Evolutionary conservation across 1,140 invertebrate genomes (phyloP).

Genomic region (Cydia strobilella): DNA sequence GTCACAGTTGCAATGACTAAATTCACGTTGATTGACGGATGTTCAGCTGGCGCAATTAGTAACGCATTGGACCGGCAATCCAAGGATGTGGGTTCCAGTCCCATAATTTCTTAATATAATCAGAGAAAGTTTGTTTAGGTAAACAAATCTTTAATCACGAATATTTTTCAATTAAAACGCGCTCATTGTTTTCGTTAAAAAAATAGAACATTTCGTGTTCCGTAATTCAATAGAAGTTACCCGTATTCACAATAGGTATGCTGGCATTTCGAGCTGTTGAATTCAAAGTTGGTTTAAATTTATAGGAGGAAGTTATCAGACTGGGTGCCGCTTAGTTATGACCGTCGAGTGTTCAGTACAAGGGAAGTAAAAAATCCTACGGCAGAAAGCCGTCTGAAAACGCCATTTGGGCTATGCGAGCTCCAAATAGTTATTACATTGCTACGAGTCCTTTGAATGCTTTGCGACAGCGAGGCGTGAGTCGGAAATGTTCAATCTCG

Average conservation of each 20-base stretch:
- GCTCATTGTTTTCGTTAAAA: neutral
- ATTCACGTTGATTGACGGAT: no score
- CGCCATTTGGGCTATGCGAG: neutral
- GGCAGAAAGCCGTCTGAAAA: conserved; percentile 1
- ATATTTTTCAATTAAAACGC: no score
- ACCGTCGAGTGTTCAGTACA: neutral
- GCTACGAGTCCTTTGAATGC: conserved; percentile 21
- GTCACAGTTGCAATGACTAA: no score
- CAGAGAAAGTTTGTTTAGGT: no score
- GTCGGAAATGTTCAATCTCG: no score
- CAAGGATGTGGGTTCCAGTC: no score
- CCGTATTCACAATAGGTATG: conserved; percentile 1
- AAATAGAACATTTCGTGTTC: neutral
- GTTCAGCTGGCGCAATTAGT: no score
- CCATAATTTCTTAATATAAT: no score
- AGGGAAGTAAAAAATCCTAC: neutral
- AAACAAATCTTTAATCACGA: no score
- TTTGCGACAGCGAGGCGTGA: neutral
- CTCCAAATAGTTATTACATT: conserved; percentile 18
- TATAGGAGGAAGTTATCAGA: conserved; percentile 18
- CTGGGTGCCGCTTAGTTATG: conserved; percentile 13
- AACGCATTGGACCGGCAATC: no score
- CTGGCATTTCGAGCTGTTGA: conserved; percentile 9
- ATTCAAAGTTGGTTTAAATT: conserved; percentile 3
- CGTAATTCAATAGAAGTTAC: neutral